A percentile compares a stretch with the other conserved stretches of the same genome.
Evolutionary conservation across 2,113 vertebrate genomes (phyloP).

Genomic region (Noctilio leporinus): DNA sequence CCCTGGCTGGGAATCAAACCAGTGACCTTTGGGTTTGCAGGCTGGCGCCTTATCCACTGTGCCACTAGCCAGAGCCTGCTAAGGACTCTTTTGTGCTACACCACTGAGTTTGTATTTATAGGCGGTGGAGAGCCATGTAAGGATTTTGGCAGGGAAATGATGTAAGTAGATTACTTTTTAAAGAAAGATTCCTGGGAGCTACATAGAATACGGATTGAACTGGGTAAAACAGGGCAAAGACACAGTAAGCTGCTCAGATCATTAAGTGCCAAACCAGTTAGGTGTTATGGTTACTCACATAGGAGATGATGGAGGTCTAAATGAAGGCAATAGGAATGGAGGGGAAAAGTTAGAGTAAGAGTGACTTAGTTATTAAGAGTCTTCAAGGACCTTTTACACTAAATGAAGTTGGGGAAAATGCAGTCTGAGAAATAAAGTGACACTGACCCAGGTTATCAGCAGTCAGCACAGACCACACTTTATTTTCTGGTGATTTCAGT

Average conservation of each 20-base stretch:
- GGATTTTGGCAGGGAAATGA: background rate
- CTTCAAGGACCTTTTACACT: too few relatives aligned
- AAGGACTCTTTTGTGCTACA: background rate
- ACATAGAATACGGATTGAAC: background rate
- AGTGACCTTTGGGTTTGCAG: too few relatives aligned
- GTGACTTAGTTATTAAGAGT: background rate
- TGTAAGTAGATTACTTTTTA: background rate
- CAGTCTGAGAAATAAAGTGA: too few relatives aligned
- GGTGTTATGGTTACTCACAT: background rate
- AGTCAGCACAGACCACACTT: too few relatives aligned
- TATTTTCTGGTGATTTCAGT: too few relatives aligned
- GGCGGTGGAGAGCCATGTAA: background rate
- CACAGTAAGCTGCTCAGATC: background rate
- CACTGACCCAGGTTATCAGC: too few relatives aligned
- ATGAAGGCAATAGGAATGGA: background rate
- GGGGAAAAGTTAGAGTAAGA: background rate
- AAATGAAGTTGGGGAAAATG: too few relatives aligned
- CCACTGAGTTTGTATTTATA: background rate
- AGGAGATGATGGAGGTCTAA: background rate
- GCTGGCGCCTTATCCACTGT: too few relatives aligned
- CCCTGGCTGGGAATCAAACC: too few relatives aligned
- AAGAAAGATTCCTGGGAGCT: background rate
- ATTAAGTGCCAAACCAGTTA: constrained; percentile 17
- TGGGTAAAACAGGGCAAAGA: background rate
- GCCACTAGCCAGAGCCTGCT: too few relatives aligned